Conservation (phyloP, 1,140 invertebrate species). For the Vollenhovia emeryi region DNA sequence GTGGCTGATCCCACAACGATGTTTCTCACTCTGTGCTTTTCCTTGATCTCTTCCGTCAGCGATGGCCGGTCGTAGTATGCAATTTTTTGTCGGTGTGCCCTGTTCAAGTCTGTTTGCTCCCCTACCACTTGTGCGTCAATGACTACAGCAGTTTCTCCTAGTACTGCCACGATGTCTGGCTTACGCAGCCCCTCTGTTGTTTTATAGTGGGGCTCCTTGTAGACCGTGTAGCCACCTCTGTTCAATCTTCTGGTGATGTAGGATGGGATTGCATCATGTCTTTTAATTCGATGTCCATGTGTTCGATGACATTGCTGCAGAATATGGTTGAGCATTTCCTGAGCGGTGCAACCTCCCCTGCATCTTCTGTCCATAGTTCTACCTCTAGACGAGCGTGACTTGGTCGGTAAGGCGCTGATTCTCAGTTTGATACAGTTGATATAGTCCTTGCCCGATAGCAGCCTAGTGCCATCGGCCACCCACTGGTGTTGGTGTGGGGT, state of each 20-base stretch:
- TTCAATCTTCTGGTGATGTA: not conserved
- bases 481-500: constrained; percentile 28
- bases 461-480: not conserved
- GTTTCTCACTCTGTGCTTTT: not conserved
- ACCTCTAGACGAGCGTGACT: not conserved
- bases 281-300: not conserved
- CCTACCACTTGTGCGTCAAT: not conserved
- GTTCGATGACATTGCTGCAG: constrained; percentile 1
- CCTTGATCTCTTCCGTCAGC: not conserved
- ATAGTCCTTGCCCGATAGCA: not conserved
- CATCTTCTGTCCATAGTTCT: not conserved
- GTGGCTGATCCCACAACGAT: not conserved
- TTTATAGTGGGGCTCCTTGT: not conserved
- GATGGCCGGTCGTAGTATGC: not conserved
- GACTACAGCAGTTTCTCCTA: not conserved
- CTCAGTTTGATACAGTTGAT: not conserved
- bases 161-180: not conserved
- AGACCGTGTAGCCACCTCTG: not conserved
- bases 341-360: not conserved
- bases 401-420: not conserved
- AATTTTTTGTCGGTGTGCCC: not conserved
- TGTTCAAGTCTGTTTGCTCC: not conserved
- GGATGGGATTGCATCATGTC: not conserved
- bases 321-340: not conserved
- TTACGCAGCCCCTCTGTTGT: not conserved